These are phyloP conservation scores for Drosophila pseudotakahashii DNA, from an alignment of 2,888 invertebrate genomes.

Conservation along the genomic window DNA sequence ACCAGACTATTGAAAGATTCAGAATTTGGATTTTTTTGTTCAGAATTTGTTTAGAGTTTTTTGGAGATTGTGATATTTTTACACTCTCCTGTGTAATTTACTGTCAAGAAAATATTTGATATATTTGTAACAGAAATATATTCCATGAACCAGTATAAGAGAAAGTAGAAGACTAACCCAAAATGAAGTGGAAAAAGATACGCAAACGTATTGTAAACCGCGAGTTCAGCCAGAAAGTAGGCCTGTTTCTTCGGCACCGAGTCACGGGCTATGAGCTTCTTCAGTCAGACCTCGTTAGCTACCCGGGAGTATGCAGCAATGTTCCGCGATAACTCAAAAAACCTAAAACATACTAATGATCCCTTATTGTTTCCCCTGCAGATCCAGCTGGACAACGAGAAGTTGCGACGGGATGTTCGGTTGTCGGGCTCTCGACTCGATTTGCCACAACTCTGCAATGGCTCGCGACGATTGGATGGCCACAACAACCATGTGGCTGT, in stretches of 20 bases:
- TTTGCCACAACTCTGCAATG: constrained; percentile 82
- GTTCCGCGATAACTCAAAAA: too few relatives aligned
- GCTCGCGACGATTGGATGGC: constrained; percentile 78
- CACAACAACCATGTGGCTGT: constrained; percentile 80
- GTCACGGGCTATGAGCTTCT: constrained; percentile 2
- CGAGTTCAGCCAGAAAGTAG: constrained; percentile 25
- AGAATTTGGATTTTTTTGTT: too few relatives aligned
- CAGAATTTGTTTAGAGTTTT: too few relatives aligned
- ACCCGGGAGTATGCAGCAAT: constrained; percentile 34
- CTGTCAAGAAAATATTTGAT: background rate
- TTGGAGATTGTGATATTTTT: background rate
- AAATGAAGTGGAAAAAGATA: constrained; percentile 19
- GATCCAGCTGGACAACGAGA: constrained; percentile 85
- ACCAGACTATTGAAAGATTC: too few relatives aligned
- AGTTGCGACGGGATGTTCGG: constrained; percentile 84
- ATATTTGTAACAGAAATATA: background rate
- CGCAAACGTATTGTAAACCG: background rate
- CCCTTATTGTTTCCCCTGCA: constrained; percentile 44
- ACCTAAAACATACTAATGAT: background rate
- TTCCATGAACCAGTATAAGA: background rate
- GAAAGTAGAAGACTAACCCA: background rate
- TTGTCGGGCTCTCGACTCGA: constrained; percentile 81
- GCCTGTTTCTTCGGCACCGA: background rate
- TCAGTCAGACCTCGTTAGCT: background rate
- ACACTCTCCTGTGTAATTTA: background rate